Conservation (phyloP, 2,888 invertebrate genomes). For the Morpho helenor region DNA sequence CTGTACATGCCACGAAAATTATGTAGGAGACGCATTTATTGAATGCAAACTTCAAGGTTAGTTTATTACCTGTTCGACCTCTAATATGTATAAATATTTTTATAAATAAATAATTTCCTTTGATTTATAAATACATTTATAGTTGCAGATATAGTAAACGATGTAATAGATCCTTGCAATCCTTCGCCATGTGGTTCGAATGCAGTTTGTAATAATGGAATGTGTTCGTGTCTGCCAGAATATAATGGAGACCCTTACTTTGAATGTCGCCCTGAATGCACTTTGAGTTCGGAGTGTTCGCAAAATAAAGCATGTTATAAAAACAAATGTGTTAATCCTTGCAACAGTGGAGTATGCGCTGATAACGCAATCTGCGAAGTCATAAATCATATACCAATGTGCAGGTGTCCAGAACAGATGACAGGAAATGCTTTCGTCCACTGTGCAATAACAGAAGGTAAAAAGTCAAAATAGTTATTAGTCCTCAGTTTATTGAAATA, state of each 20-base stretch:
- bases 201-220: constrained; percentile 77
- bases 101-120: not conserved
- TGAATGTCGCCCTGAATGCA: constrained; percentile 85
- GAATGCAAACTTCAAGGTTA: constrained; percentile 78
- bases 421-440: constrained; percentile 83
- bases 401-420: constrained; percentile 83
- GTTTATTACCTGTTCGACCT: not conserved
- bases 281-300: constrained; percentile 83
- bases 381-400: constrained; percentile 85
- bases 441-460: constrained; percentile 74
- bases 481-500: not conserved
- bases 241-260: constrained; percentile 83
- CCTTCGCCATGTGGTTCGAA: constrained; percentile 84
- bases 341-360: constrained; percentile 84
- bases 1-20: constrained; percentile 85
- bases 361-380: constrained; percentile 85
- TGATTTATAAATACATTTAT: not conserved
- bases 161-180: constrained; percentile 77
- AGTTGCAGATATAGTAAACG: constrained; percentile 39
- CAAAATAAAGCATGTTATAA: constrained; percentile 81
- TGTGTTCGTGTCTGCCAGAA: constrained; percentile 81
- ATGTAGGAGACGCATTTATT: constrained; percentile 86
- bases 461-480: constrained; percentile 8
- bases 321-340: constrained; percentile 85
- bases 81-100: not conserved